Evolutionary conservation across 2,797 vertebrate species (phyloP).

Genomic region (Gymnocypris eckloni): DNA sequence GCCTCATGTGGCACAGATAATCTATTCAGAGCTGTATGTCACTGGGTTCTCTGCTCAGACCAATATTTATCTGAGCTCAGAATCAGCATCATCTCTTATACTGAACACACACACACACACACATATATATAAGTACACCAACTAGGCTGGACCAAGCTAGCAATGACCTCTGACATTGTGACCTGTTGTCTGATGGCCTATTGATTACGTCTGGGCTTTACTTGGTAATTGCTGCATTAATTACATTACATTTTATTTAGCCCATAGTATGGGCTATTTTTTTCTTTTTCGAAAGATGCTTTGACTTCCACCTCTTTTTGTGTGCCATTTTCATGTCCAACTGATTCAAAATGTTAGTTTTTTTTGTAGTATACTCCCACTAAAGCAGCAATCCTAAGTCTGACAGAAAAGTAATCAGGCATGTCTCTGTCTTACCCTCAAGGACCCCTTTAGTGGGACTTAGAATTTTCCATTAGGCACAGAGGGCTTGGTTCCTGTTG

Average conservation of each 20-base stretch:
- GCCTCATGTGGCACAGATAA: constrained; percentile 69
- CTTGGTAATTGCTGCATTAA: constrained; percentile 74
- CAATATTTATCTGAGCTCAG: constrained; percentile 71
- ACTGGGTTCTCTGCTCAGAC: constrained; percentile 56
- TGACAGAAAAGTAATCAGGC: constrained; percentile 68
- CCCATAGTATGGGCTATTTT: constrained; percentile 17
- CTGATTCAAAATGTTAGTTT: background rate
- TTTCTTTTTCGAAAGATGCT: background rate
- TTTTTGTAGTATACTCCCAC: constrained; percentile 20
- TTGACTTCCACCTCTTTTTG: background rate
- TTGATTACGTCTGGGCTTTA: constrained; percentile 82
- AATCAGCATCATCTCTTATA: constrained; percentile 74
- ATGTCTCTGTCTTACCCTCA: constrained; percentile 59
- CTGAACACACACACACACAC: constrained; percentile 31
- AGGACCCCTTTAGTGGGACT: constrained; percentile 62
- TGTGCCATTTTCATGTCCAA: background rate
- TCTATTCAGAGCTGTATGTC: constrained; percentile 68
- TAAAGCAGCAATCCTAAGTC: constrained; percentile 63
- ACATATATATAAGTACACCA: constrained; percentile 34
- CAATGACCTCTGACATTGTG: constrained; percentile 72
- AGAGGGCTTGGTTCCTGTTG: constrained; percentile 65
- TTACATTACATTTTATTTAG: constrained; percentile 71
- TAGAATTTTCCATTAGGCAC: constrained; percentile 63
- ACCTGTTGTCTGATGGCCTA: constrained; percentile 84
- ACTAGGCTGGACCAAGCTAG: constrained; percentile 51